These are phyloP conservation scores for Drosophila phalerata DNA, from an alignment of 2,888 invertebrate genomes.

Conservation along the genomic window DNA sequence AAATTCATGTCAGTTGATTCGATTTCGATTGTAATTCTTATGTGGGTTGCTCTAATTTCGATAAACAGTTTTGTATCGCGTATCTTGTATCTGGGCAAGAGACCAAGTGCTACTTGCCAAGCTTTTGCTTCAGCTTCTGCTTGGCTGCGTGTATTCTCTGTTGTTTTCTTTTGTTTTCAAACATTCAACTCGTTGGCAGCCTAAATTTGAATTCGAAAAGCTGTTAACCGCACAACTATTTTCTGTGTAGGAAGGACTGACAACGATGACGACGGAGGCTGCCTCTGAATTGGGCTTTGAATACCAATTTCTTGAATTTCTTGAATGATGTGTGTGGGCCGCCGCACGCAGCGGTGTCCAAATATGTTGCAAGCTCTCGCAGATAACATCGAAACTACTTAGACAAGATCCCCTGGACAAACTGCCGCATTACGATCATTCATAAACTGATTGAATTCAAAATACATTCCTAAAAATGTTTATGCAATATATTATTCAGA, in stretches of 20 bases:
- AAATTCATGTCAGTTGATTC: constrained; percentile 24
- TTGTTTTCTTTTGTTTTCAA: constrained; percentile 49
- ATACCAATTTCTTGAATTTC: constrained; percentile 51
- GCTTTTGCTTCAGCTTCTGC: constrained; percentile 20
- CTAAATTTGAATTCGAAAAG: constrained; percentile 52
- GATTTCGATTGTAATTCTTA: constrained; percentile 32
- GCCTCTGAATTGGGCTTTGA: constrained; percentile 48
- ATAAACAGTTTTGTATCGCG: constrained; percentile 34
- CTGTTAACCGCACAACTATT: constrained; percentile 52
- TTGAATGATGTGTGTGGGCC: constrained; percentile 58
- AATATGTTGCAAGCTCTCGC: constrained; percentile 52
- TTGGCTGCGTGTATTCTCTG: constrained; percentile 20
- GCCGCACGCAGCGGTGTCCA: constrained; percentile 58
- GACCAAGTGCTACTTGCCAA: constrained; percentile 46
- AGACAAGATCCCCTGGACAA: constrained; percentile 32
- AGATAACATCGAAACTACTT: constrained; percentile 51
- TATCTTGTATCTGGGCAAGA: constrained; percentile 32
- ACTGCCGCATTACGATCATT: constrained; percentile 33
- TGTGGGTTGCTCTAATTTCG: constrained; percentile 53
- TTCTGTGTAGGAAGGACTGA: constrained; percentile 59
- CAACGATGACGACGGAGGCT: constrained; percentile 14
- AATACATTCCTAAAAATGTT: neutral
- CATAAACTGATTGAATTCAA: constrained; percentile 3
- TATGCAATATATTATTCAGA: too few relatives aligned
- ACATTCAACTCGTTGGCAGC: constrained; percentile 59